These are phyloP conservation scores for Crenichthys baileyi DNA, from an alignment of 2,797 vertebrate genomes.

Conservation along the genomic window DNA sequence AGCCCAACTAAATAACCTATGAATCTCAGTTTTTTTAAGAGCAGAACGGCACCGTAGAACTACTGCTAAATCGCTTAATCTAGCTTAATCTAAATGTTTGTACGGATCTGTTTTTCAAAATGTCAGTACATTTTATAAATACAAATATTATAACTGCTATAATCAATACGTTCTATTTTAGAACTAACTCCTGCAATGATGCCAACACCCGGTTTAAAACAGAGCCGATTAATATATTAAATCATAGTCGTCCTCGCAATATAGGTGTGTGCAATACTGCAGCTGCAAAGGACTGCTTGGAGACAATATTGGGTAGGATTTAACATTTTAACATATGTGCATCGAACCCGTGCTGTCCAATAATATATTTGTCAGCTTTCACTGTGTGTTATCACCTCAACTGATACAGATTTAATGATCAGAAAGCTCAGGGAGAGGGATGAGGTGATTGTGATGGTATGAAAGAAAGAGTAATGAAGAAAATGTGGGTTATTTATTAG, in stretches of 20 bases:
- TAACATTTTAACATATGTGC: background rate
- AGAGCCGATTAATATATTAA: background rate
- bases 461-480: background rate
- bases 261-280: background rate
- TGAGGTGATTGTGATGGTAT: background rate
- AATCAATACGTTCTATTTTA: background rate
- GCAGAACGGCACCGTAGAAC: background rate
- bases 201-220: background rate
- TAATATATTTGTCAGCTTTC: background rate
- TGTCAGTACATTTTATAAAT: background rate
- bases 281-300: background rate
- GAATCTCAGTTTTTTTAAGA: background rate
- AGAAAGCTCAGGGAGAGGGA: background rate
- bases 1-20: background rate
- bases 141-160: background rate
- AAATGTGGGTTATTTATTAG: background rate
- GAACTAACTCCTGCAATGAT: background rate
- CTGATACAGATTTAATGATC: background rate
- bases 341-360: background rate
- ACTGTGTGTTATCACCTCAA: background rate
- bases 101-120: background rate
- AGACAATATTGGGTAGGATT: background rate
- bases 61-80: background rate
- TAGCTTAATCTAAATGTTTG: background rate
- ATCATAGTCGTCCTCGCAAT: background rate